Evolutionary conservation across 2,113 vertebrate genomes (phyloP).

Genomic region (human (Homo sapiens)): GRCh38 chr18:73438001-73438500

Average conservation of each 20-base stretch:
- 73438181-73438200: neutral
- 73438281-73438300: neutral
- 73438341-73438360: slow-evolving; percentile 43
- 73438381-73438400: slow-evolving; percentile 8
- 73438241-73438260: neutral
- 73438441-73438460: neutral
- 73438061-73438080: neutral
- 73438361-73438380: neutral
- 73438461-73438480: slow-evolving; percentile 15
- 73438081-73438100: slow-evolving; percentile 40
- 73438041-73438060: neutral
- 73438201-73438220: neutral
- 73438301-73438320: neutral
- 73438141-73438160: neutral
- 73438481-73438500: neutral
- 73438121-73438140: neutral
- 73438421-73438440: slow-evolving; percentile 35
- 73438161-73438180: neutral
- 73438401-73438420: slow-evolving; percentile 53
- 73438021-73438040: neutral
- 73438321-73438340: neutral
- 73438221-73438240: neutral
- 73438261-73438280: neutral
- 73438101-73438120: neutral
- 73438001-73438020: neutral